A percentile compares a stretch with the other conserved stretches of the same genome.
These are phyloP conservation scores for Drosophila niveifrons DNA, from an alignment of 2,888 invertebrate genomes.

Conservation along the genomic window DNA sequence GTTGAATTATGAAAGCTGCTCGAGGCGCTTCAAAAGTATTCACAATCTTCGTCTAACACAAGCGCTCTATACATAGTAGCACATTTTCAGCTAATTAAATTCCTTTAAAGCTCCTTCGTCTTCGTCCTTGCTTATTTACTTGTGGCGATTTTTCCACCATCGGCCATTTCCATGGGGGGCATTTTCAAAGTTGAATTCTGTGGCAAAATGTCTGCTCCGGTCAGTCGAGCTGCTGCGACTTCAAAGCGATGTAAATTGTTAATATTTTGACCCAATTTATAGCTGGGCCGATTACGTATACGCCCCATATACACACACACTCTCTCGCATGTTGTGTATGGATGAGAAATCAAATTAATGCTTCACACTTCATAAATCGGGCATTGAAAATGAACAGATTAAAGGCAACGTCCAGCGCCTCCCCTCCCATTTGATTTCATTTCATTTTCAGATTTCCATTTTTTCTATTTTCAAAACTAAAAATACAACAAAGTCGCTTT, in stretches of 20 bases:
- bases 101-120: conserved; percentile 14
- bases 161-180: conserved; percentile 12
- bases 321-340: conserved; percentile 13
- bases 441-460: conserved; percentile 19
- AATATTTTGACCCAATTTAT: conserved; percentile 70
- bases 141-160: background rate
- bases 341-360: conserved; percentile 70
- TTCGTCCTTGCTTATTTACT: conserved; percentile 2
- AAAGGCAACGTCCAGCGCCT: conserved; percentile 44
- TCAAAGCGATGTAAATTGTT: conserved; percentile 64
- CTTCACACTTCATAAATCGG: conserved; percentile 78
- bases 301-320: background rate
- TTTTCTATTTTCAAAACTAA: conserved; percentile 47
- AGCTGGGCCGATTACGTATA: conserved; percentile 12
- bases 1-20: conserved; percentile 68
- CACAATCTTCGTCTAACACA: background rate
- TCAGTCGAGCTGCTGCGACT: conserved; percentile 38
- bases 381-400: conserved; percentile 77
- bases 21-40: conserved; percentile 14
- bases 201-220: conserved; percentile 1
- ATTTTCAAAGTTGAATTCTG: conserved; percentile 53
- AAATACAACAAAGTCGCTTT: conserved; percentile 74
- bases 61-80: background rate
- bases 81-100: conserved; percentile 45
- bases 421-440: conserved; percentile 22